A percentile compares a stretch with the other conserved stretches of the same genome.
These are phyloP conservation scores for Corynorhinus townsendii DNA, from an alignment of 2,113 vertebrate species.

Conservation along the genomic window DNA sequence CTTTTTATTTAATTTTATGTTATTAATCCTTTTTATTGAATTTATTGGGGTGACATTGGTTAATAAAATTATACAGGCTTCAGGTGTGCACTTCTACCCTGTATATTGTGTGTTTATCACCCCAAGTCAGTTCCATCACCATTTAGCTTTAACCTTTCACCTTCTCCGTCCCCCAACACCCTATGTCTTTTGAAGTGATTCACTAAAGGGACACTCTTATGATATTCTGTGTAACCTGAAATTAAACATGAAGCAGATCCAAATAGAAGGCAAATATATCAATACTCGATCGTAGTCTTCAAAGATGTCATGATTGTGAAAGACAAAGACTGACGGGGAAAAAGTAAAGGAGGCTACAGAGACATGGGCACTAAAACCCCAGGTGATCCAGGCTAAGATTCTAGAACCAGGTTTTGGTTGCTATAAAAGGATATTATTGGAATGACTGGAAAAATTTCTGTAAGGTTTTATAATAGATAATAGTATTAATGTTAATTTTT, in stretches of 20 bases:
- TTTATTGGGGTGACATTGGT: too few relatives aligned
- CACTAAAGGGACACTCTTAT: neutral
- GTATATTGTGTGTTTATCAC: too few relatives aligned
- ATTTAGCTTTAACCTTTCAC: too few relatives aligned
- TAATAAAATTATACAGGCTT: too few relatives aligned
- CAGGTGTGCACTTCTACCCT: too few relatives aligned
- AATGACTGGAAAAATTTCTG: neutral
- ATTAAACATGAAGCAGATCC: neutral
- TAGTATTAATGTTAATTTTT: too few relatives aligned
- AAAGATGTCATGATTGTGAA: neutral
- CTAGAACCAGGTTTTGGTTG: neutral
- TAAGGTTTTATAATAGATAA: too few relatives aligned
- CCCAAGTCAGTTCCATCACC: too few relatives aligned
- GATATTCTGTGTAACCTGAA: neutral
- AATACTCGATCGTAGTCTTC: neutral
- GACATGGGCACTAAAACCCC: neutral
- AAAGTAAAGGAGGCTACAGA: neutral
- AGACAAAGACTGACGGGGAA: neutral
- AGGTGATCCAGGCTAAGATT: neutral
- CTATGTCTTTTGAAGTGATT: neutral
- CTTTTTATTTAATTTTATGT: too few relatives aligned
- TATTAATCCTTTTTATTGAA: too few relatives aligned
- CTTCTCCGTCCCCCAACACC: too few relatives aligned
- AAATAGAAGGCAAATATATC: neutral
- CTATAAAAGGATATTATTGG: neutral